Percentiles rank a stretch among this genome's conserved stretches.
These are phyloP conservation scores for Aphaenogaster ashmeadi DNA, from an alignment of 1,140 invertebrate genomes.

Conservation along the genomic window DNA sequence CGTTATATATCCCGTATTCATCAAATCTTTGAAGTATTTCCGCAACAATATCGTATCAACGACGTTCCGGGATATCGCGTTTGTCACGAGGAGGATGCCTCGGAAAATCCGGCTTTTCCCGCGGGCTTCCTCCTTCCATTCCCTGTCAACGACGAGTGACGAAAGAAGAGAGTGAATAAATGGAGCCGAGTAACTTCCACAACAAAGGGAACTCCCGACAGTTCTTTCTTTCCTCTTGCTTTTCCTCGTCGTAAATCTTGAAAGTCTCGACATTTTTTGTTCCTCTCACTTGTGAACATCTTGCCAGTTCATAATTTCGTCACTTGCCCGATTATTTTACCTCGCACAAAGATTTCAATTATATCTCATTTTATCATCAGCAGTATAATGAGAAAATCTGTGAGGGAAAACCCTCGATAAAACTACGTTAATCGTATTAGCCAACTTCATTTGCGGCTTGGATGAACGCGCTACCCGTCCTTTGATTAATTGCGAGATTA, in stretches of 20 bases:
- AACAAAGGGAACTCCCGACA: conserved; percentile 60
- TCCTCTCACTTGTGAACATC: conserved; percentile 33
- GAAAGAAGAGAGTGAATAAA: conserved; percentile 71
- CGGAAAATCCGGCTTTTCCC: conserved; percentile 58
- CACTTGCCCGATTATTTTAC: conserved; percentile 30
- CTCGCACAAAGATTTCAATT: background rate
- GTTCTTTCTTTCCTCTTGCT: conserved; percentile 33
- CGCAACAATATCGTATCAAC: conserved; percentile 39
- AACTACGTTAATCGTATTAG: conserved; percentile 37
- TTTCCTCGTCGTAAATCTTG: conserved; percentile 42
- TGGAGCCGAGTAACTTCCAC: conserved; percentile 66
- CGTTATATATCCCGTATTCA: conserved; percentile 31
- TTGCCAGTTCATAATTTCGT: conserved; percentile 52
- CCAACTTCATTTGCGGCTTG: conserved; percentile 46
- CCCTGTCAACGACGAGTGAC: conserved; percentile 44
- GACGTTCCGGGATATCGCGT: conserved; percentile 47
- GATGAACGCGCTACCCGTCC: background rate
- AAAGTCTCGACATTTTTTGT: conserved; percentile 42
- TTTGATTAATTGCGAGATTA: conserved; percentile 55
- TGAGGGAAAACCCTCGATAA: conserved; percentile 7
- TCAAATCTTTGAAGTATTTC: conserved; percentile 44
- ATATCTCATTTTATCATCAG: background rate
- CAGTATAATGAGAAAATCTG: conserved; percentile 28
- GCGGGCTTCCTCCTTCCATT: conserved; percentile 47
- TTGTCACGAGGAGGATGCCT: conserved; percentile 41